These are phyloP conservation scores for Xenopus borealis DNA, from an alignment of 2,113 vertebrate species.

Conservation along the genomic window DNA sequence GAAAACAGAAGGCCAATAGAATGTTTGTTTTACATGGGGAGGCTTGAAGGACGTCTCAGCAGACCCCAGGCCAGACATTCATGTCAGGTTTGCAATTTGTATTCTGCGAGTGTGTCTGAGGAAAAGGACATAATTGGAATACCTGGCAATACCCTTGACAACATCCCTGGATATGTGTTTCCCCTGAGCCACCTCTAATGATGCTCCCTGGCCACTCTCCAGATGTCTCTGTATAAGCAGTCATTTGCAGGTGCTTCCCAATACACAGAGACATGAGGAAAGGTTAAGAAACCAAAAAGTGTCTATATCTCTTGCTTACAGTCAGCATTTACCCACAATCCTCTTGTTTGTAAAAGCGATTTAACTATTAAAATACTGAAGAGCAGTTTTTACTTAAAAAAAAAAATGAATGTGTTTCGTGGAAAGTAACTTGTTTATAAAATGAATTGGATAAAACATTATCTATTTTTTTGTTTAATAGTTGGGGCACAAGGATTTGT, in stretches of 20 bases:
- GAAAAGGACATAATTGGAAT: slow-evolving; percentile 29
- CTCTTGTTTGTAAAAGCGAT: neutral
- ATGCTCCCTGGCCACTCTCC: slow-evolving; percentile 20
- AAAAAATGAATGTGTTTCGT: too few species aligned
- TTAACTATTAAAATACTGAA: too few species aligned
- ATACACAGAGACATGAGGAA: neutral
- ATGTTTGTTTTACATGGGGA: neutral
- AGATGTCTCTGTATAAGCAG: slow-evolving; percentile 12
- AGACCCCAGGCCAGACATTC: neutral
- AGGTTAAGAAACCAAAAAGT: slow-evolving; percentile 24
- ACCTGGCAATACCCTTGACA: slow-evolving; percentile 35
- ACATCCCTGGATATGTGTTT: slow-evolving; percentile 21
- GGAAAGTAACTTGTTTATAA: too few species aligned
- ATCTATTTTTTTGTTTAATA: too few species aligned
- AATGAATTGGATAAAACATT: too few species aligned
- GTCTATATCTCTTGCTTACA: neutral
- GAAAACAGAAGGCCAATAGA: too few species aligned
- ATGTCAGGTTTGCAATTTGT: slow-evolving; percentile 19
- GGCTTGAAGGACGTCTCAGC: neutral
- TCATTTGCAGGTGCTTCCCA: slow-evolving; percentile 22
- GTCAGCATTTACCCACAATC: neutral
- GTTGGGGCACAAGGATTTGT: too few species aligned
- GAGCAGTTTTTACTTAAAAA: too few species aligned
- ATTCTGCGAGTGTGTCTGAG: slow-evolving; percentile 6
- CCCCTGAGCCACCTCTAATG: slow-evolving; percentile 28